phyloP scores from a whole-genome alignment of 1,140 invertebrate genomes.

The Catajapyx aquilonaris region DNA sequence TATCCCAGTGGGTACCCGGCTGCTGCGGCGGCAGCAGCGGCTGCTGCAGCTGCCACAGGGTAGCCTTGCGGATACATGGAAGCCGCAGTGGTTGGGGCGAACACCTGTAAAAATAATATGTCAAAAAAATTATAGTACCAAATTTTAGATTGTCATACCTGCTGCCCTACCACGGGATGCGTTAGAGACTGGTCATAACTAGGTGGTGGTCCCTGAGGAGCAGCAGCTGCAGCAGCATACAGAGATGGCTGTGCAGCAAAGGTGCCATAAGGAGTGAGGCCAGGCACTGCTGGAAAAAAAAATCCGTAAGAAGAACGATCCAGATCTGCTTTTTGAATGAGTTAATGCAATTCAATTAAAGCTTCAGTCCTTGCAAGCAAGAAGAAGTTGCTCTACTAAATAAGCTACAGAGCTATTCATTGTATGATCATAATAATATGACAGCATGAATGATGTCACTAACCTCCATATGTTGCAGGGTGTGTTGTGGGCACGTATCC shows the following conservation, averaged over 20 bases:
- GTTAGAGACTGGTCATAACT: conserved; percentile 39
- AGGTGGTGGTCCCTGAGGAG: conserved; percentile 26
- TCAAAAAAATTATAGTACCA: conserved; percentile 1
- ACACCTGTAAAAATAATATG: conserved; percentile 30
- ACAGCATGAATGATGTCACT: no score
- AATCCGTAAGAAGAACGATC: no score
- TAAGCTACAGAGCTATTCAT: no score
- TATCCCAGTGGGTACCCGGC: conserved; percentile 40
- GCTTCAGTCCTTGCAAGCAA: no score
- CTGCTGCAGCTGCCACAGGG: conserved; percentile 29
- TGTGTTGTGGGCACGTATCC: conserved; percentile 27
- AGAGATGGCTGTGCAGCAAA: conserved; percentile 28
- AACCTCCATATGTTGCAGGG: conserved; percentile 27
- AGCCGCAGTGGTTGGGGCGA: conserved; percentile 25
- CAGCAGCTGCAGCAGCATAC: conserved; percentile 27
- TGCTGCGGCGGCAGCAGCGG: conserved; percentile 33
- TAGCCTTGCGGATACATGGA: conserved; percentile 19
- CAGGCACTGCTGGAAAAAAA: conserved; percentile 25
- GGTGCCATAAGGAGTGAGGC: conserved; percentile 37
- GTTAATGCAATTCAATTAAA: no score
- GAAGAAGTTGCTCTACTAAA: no score
- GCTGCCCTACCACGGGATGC: conserved; percentile 31
- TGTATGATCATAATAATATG: no score
- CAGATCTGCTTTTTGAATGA: no score
- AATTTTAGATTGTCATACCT: background rate